phyloP scores from a whole-genome alignment of 2,797 vertebrate species.

The Poeciliopsis gracilis region DNA sequence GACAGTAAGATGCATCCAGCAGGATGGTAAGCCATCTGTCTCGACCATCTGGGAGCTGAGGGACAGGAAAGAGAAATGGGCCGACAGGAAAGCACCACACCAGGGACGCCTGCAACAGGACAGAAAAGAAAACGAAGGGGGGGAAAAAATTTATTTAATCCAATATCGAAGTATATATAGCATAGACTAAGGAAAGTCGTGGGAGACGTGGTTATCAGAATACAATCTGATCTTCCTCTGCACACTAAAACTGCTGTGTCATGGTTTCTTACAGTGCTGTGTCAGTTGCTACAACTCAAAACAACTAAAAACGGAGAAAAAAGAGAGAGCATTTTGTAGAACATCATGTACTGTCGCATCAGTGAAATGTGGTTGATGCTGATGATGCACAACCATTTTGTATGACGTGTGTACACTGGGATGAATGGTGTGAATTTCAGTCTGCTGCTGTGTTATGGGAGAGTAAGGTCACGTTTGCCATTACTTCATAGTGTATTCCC shows the following conservation, averaged over 20 bases:
- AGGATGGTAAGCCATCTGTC: constrained; percentile 8
- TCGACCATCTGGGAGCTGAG: background rate
- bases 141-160: background rate
- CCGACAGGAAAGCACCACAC: background rate
- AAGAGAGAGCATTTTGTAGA: background rate
- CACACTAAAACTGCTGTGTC: background rate
- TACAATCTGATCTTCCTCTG: background rate
- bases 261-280: background rate
- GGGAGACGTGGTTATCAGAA: background rate
- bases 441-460: background rate
- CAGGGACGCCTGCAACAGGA: background rate
- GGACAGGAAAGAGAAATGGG: background rate
- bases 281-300: background rate
- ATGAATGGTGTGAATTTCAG: background rate
- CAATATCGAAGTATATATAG: background rate
- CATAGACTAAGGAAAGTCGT: background rate
- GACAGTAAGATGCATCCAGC: background rate
- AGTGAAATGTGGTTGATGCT: background rate
- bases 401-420: background rate
- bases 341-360: background rate
- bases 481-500: background rate
- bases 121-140: background rate
- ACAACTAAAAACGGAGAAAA: background rate
- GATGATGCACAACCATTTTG: background rate
- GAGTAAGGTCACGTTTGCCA: background rate